Evolutionary conservation across 2,113 vertebrate species (phyloP).

Genomic region (Spizaetus ornatus): DNA sequence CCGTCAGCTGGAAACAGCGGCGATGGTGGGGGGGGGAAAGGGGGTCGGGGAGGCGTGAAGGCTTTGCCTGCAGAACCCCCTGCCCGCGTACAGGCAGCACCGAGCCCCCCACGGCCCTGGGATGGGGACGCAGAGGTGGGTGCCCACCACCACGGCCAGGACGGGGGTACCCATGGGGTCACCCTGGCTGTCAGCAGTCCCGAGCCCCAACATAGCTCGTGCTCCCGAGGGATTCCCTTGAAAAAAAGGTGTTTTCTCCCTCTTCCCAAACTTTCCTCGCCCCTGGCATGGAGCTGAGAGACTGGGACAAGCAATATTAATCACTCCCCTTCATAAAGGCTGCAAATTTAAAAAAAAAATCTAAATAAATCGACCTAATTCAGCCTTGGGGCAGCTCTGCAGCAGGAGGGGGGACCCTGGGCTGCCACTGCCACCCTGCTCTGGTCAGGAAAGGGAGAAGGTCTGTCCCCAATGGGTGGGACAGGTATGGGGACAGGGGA

Average conservation of each 20-base stretch:
- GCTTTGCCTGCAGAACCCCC: background rate
- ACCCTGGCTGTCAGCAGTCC: background rate
- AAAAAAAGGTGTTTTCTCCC: background rate
- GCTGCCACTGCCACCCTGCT: background rate
- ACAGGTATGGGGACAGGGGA: background rate
- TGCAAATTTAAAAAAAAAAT: background rate
- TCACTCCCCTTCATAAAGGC: background rate
- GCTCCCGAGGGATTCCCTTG: background rate
- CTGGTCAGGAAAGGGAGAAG: background rate
- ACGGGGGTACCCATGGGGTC: background rate
- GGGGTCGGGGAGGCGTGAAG: background rate
- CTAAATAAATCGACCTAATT: background rate
- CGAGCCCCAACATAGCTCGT: accelerated
- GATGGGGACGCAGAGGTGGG: background rate
- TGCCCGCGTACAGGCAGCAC: background rate
- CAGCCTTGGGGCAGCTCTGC: background rate
- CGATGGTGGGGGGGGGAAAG: background rate
- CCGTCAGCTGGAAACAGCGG: background rate
- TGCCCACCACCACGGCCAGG: background rate
- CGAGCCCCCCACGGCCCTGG: accelerated
- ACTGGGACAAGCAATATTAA: no score
- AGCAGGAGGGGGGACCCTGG: background rate
- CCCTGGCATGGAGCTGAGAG: background rate
- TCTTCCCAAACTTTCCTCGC: background rate
- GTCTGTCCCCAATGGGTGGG: background rate